Percentiles rank a stretch among this genome's conserved stretches.
Evolutionary conservation across 2,113 vertebrate species (phyloP).

Genomic region (Platichthys flesus): DNA sequence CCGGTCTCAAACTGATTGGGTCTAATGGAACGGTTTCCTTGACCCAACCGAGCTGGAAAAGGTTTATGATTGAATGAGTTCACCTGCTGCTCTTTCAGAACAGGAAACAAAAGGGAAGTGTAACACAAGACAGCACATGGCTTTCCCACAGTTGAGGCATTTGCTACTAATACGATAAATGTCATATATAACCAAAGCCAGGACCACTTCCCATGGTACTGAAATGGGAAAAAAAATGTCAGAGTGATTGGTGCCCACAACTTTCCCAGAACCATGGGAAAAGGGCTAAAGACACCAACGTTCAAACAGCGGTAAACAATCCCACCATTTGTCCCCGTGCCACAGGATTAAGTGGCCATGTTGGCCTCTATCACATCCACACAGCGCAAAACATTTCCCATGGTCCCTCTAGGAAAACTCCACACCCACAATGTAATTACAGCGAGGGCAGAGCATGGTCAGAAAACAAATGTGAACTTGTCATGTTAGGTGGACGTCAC

Average conservation of each 20-base stretch:
- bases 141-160: not conserved
- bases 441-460: constrained; percentile 8
- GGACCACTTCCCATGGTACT: constrained; percentile 15
- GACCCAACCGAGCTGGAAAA: constrained; percentile 52
- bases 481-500: constrained; percentile 25
- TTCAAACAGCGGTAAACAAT: constrained; percentile 22
- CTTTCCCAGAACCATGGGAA: constrained; percentile 28
- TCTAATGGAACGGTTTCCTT: constrained; percentile 50
- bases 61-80: constrained; percentile 59
- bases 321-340: constrained; percentile 13
- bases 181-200: not conserved
- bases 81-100: constrained; percentile 8
- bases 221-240: not conserved
- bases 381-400: constrained; percentile 44
- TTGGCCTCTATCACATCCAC: constrained; percentile 27
- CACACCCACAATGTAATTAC: constrained; percentile 47
- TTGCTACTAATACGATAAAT: not conserved
- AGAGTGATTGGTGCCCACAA: constrained; percentile 10
- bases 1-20: constrained; percentile 52
- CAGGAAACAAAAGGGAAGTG: constrained; percentile 18
- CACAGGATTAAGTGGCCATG: constrained; percentile 43
- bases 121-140: not conserved
- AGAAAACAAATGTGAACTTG: constrained; percentile 40
- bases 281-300: constrained; percentile 11
- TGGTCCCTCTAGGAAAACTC: constrained; percentile 34